A percentile compares a stretch with the other conserved stretches of the same genome.
phyloP scores from a whole-genome alignment of 2,113 vertebrate species.

The Lampris megalopsis region DNA sequence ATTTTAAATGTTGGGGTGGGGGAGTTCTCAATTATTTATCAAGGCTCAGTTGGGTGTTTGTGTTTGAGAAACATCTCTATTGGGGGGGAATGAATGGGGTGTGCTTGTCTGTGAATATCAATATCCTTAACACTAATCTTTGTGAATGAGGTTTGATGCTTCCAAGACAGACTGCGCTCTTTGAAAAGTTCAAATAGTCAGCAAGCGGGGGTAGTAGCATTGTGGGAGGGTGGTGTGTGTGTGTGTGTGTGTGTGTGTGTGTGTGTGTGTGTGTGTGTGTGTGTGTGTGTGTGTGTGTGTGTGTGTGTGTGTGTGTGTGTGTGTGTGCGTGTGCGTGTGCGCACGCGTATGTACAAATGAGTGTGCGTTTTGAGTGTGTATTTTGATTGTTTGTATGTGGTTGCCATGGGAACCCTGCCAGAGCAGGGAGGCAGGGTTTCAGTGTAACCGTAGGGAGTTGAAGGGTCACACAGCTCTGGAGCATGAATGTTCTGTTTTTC shows the following conservation, averaged over 20 bases:
- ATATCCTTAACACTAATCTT: conserved; percentile 48
- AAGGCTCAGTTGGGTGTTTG: conserved; percentile 15
- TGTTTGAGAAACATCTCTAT: conserved; percentile 28
- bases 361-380: conserved; percentile 6
- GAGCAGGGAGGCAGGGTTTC: conserved; percentile 58
- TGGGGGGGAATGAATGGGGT: conserved; percentile 34
- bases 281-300: background rate
- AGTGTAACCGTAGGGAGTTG: conserved; percentile 21
- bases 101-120: conserved; percentile 49
- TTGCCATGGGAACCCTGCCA: conserved; percentile 74
- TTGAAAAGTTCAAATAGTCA: conserved; percentile 76
- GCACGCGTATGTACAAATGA: conserved; percentile 52
- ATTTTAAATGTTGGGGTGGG: background rate
- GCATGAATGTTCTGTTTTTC: conserved; percentile 79
- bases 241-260: background rate
- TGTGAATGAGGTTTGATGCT: conserved; percentile 64
- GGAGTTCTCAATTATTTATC: conserved; percentile 17
- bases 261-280: conserved; percentile 2
- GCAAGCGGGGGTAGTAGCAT: conserved; percentile 47
- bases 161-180: conserved; percentile 58
- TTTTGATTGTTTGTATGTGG: conserved; percentile 44
- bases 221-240: conserved; percentile 48
- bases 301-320: conserved; percentile 15
- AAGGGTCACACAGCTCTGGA: conserved; percentile 64
- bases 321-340: conserved; percentile 13